Evolutionary conservation across 2,888 invertebrate genomes (phyloP).

Genomic region (Ptychoptera contaminata): DNA sequence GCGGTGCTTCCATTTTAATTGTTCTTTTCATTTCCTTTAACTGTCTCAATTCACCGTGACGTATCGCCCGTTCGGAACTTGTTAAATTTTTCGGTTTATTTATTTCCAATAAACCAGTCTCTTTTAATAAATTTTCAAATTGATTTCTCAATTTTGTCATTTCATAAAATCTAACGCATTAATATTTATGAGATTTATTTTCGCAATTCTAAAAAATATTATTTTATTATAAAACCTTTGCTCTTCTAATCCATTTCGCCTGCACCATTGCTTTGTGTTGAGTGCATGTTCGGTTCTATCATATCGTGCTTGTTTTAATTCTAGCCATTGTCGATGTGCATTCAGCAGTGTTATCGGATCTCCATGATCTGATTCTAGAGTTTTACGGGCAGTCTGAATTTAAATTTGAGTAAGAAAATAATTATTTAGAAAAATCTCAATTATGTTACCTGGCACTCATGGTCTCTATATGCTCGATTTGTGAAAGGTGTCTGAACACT

Average conservation of each 20-base stretch:
- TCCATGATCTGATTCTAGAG: conserved; percentile 85
- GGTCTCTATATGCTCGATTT: conserved; percentile 71
- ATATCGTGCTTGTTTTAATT: conserved; percentile 45
- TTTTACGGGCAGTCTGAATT: conserved; percentile 48
- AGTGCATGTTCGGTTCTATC: conserved; percentile 15
- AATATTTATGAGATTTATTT: neutral
- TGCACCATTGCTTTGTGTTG: conserved; percentile 67
- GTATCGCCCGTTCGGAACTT: conserved; percentile 60
- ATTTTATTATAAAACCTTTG: conserved; percentile 40
- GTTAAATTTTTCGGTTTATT: conserved; percentile 37
- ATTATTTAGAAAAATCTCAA: neutral
- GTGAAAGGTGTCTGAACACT: conserved; percentile 91
- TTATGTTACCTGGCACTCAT: conserved; percentile 53
- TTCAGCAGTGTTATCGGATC: conserved; percentile 85
- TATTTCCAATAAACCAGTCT: conserved; percentile 42
- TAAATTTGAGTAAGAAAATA: neutral
- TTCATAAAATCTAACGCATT: conserved; percentile 67
- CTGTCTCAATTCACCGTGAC: conserved; percentile 81
- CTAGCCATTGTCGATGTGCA: conserved; percentile 77
- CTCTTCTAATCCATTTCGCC: conserved; percentile 81
- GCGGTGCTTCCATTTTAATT: conserved; percentile 51
- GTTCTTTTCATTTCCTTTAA: conserved; percentile 65
- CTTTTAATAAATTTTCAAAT: conserved; percentile 66
- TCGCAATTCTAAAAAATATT: too few relatives aligned
- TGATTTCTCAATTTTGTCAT: conserved; percentile 85